Evolutionary conservation across 2,113 vertebrate species (phyloP).

Genomic region (Nycticryphes semicollaris): DNA sequence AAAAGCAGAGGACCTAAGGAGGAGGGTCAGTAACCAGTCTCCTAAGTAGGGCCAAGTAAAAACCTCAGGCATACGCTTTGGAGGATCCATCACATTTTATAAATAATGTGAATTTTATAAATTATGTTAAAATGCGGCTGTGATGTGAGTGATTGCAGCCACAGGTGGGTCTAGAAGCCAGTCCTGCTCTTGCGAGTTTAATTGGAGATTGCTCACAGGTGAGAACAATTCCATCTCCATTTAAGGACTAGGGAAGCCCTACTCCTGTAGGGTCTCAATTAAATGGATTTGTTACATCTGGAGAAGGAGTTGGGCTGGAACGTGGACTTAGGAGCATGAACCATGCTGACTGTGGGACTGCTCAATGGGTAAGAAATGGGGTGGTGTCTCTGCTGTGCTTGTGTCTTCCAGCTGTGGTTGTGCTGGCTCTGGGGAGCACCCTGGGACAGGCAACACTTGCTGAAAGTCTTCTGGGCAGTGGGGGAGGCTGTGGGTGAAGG

Average conservation of each 20-base stretch:
- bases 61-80: background rate
- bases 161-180: background rate
- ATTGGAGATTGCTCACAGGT: background rate
- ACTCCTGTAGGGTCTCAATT: fast-evolving
- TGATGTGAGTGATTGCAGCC: background rate
- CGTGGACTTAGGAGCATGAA: too few relatives aligned
- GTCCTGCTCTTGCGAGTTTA: background rate
- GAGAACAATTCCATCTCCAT: background rate
- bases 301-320: too few relatives aligned
- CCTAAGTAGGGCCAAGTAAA: background rate
- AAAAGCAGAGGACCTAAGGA: background rate
- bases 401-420: fast-evolving
- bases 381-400: fast-evolving
- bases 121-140: background rate
- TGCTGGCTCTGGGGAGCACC: background rate
- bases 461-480: fast-evolving
- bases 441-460: background rate
- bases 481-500: background rate
- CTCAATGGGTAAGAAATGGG: fast-evolving
- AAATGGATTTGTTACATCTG: background rate
- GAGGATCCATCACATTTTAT: background rate
- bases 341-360: background rate
- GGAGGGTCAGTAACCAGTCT: background rate
- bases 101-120: background rate
- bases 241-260: background rate